Percentiles rank a stretch among this genome's conserved stretches.
These are phyloP conservation scores for Physella acuta DNA, from an alignment of 1,140 invertebrate species.

Conservation along the genomic window DNA sequence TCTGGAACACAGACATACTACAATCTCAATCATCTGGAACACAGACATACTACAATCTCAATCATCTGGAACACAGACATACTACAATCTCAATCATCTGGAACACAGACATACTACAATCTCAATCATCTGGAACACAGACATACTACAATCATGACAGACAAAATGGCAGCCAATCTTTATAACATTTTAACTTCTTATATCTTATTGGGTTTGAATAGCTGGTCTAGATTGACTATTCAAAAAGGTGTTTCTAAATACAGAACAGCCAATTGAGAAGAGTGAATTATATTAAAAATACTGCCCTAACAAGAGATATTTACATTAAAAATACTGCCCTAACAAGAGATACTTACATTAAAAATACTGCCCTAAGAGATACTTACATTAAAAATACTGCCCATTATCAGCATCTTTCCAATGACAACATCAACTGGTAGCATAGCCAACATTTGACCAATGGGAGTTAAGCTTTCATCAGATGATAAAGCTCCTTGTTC, in stretches of 20 bases:
- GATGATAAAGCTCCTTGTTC: conserved; percentile 82
- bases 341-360: conserved; percentile 40
- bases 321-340: no score
- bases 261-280: background rate
- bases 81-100: no score
- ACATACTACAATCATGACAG: no score
- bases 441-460: conserved; percentile 84
- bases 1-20: no score
- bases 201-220: background rate
- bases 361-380: no score
- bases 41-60: no score
- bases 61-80: no score
- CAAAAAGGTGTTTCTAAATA: background rate
- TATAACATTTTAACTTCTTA: background rate
- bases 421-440: conserved; percentile 93
- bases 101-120: no score
- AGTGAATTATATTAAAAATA: no score
- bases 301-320: background rate
- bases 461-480: conserved; percentile 83
- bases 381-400: conserved; percentile 74
- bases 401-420: conserved; percentile 94
- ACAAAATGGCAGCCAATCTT: no score
- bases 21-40: no score
- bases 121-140: no score
- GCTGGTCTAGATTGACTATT: background rate